Evolutionary conservation across 1,140 invertebrate species (phyloP), one percentile per base, ranked within the genome.

Genomic region (Teleopsis dalmanni): DNA sequence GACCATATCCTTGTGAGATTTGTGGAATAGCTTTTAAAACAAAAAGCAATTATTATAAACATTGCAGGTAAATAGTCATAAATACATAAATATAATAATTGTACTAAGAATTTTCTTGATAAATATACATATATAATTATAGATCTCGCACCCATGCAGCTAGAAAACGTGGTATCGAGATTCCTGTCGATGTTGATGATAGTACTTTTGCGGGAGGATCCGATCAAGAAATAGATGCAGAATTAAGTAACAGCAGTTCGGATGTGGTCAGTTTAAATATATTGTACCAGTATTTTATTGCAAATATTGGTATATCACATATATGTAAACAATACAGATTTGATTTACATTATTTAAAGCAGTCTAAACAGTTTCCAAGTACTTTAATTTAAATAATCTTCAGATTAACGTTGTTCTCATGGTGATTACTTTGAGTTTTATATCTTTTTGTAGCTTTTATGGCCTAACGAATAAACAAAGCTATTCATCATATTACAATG

Each of bases 11-110:
- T 11, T 95, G 91, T 73, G 73, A 78, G 38, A 82, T 83, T 19
- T 95, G 91, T 70, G 89, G 88, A 43, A 89, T 94, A 70, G 86
- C 88, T 46, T 95, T 95, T 73, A 95, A 95, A 72, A 95, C 91
- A 3, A 91, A 91, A 64, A 93, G 89, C 56, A 95, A 95, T 70
- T 76, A 94, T 47, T 92, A 92, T 68, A 95, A 95, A 70, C 91
- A 95, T 65, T 84, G 86, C 58, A 78, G 84, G 54, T 73, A 43
- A 54, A 49, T 45, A 23, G 7, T 9, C 16, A 10, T 13, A 3
- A 0, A 8, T 23, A n/a, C 16, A 10, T 9, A 9, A 16, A 14
- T 21, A 3, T 10, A 21, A 21, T 21, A 31, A 35, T 13, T 33
- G 11, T 34, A 3, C 19, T 21, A 19, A 34, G 10, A 36, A 31